phyloP scores from a whole-genome alignment of 2,113 vertebrate genomes.

The Actinemys pallida region DNA sequence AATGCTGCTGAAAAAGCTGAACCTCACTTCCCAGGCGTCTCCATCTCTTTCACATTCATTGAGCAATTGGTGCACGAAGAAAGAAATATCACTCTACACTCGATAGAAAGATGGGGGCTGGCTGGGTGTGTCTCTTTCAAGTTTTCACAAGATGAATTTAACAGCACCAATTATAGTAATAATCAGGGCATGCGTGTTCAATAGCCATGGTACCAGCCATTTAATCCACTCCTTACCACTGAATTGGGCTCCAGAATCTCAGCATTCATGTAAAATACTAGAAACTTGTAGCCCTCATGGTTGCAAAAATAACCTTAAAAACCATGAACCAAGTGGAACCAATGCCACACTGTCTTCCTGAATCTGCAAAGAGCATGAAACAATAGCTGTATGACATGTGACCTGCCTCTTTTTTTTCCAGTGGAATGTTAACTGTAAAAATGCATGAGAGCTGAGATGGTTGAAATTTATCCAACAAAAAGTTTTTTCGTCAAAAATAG shows the following conservation, averaged over 20 bases:
- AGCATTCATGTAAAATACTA: not conserved
- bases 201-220: not conserved
- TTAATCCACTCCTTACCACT: not conserved
- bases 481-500: not conserved
- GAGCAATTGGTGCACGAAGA: not conserved
- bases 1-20: conserved; percentile 70
- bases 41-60: not conserved
- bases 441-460: not conserved
- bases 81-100: conserved; percentile 26
- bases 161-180: not conserved
- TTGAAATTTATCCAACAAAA: not conserved
- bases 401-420: not conserved
- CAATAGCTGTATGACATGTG: not conserved
- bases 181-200: not conserved
- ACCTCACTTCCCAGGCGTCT: conserved; percentile 32
- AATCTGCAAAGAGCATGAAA: not conserved
- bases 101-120: not conserved
- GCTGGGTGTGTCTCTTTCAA: not conserved
- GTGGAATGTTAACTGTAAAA: not conserved
- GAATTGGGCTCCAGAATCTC: not conserved
- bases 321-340: not conserved
- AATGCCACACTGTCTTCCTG: not conserved
- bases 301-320: conserved; percentile 24
- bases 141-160: not conserved
- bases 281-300: not conserved